Conservation (phyloP, 2,113 vertebrate species). For the Calidris pugnax region DNA sequence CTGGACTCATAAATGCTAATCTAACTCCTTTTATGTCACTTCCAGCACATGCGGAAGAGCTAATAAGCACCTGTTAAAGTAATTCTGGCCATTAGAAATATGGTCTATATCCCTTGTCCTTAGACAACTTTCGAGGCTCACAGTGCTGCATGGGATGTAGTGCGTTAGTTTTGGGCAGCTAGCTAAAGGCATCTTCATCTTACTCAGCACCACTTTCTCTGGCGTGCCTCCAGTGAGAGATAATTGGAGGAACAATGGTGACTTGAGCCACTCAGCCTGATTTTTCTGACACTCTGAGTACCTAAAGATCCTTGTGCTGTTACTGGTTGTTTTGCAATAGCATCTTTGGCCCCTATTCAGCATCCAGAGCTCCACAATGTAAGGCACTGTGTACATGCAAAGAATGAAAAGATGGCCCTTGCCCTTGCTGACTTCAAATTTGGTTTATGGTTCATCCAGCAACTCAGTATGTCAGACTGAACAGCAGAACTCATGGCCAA, state of each 20-base stretch:
- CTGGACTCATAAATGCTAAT: not conserved
- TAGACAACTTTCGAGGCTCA: not conserved
- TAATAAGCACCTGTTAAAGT: not conserved
- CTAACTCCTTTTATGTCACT: not conserved
- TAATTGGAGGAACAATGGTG: slow-evolving; percentile 26
- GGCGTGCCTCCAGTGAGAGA: not conserved
- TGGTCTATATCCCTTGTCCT: not conserved
- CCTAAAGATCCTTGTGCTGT: not conserved
- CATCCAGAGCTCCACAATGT: not conserved
- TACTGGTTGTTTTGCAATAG: not conserved
- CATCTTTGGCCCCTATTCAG: slow-evolving; percentile 14
- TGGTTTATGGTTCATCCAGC: not conserved
- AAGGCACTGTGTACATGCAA: not conserved
- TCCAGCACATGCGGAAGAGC: not conserved
- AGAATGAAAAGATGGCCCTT: not conserved
- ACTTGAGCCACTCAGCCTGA: not conserved
- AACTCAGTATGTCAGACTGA: not conserved
- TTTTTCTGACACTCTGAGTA: slow-evolving; percentile 27
- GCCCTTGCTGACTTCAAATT: not conserved
- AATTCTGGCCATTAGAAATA: not conserved
- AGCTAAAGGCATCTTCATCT: not conserved
- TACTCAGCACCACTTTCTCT: not conserved
- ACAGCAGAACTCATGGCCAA: not conserved
- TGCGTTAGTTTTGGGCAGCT: not conserved
- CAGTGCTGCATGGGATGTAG: not conserved